Evolutionary conservation across 2,113 vertebrate species (phyloP), one percentile per base, ranked within the genome.

Genomic region (Bos javanicus): DNA sequence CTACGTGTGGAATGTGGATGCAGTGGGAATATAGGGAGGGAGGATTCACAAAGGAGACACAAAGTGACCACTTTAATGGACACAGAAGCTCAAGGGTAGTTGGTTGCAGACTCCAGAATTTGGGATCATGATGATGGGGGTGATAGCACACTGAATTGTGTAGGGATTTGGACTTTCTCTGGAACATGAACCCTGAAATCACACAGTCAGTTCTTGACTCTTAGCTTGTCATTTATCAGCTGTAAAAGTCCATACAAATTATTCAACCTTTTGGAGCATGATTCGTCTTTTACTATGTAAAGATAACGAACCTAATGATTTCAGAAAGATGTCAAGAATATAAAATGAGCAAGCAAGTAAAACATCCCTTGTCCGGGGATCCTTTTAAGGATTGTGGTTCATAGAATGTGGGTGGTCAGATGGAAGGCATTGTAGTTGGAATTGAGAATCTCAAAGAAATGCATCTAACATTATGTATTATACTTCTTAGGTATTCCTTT

Each of bases 71-170:
- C 16, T 57, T 21, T 39, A 84, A 60, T 7, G 50, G 5, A 12
- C n/a, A 12, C 9, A 23, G 13, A 43, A 30, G 21, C 21, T 26
- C 17, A 19, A 30, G 52, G n/a, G 30, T 90, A 71, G 30, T 10
- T 56, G 28, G 2, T 12, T 23, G 14, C 6, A 89, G 26, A 85
- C 7, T 6, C 26, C 7, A 21, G 23, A 57, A 57, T 15, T 52
- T 46, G 12, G 56, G 3, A 10, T 43, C 23, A 26, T 26, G n/a
- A 85, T 50, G 17, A n/a, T 83, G 28, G 56, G 48, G 48, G 50
- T 7, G 2, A 67, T 3, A 56, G 4, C 2, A 3, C 9, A 2
- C 11, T 13, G 9, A 76, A 33, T 0, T 4, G 3, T 85, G 30
- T 54, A 46, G 3, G 12, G 46, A 81, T 64, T 36, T 33, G 43